Base-by-base conservation (phyloP, 30 jellyfish, hydroid and myxozoan genomes). In the Chrysaora quinquecirrha region DNA sequence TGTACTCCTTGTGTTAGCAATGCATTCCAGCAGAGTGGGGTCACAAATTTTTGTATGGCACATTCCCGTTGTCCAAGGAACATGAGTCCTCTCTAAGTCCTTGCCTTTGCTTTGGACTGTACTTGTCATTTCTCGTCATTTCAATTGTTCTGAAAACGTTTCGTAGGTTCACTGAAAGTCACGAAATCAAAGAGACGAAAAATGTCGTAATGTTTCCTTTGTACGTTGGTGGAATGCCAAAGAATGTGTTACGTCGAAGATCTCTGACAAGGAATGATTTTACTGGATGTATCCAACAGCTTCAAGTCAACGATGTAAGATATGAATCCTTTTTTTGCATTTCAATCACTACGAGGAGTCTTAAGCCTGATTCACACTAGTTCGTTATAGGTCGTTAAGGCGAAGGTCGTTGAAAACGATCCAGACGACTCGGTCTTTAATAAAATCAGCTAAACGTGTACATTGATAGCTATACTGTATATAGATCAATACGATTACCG, bases 181-280 rank as follows among this genome's bases (percentile, higher is more conserved):
- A 20, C 68, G 19, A 7, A 52, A 52, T 52, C 12, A 12, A 12
- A 3, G 68, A 52, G 2, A 25, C 12, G 68, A 52, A 52, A 3
- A 52, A 52, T 16, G 6, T 52, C 19, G 24, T 52, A 16, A 3
- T 52, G 68, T 52, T 52, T 19, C 68, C 68, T 52, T 52, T 52
- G 25, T 52, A 52, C 68, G 68, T 52, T 16, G 68, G 68, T 4
- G 68, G 68, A 52, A 52, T 52, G 19, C 68, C 68, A 19, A 52
- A 52, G 68, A 19, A 52, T 52, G 19, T 52, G 24, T 25, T 52
- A 4, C 29, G 2, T 20, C 27, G 68, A 20, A 20, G 25, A 52
- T 10, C 68, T 3, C 19, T 52, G 27, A 19, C 19, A 19, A 4
- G 27, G 19, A 52, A 9, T 52, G 25, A 52, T 20, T 52, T 52